Evolutionary conservation across 2,113 vertebrate species (phyloP).

Genomic region (Chelonoidis abingdonii): DNA sequence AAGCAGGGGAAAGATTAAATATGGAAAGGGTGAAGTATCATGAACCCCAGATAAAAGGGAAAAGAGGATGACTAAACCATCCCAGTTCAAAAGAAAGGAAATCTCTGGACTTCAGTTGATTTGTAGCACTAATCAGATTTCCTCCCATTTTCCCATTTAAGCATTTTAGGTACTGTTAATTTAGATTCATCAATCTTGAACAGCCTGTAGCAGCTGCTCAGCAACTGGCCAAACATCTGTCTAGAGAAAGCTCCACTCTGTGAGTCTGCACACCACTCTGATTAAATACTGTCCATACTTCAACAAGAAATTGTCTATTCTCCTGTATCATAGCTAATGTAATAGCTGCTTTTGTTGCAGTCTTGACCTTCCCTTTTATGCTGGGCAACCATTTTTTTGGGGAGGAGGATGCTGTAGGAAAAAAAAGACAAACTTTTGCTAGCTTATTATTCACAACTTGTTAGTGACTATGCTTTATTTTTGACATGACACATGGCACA

Average conservation of each 20-base stretch:
- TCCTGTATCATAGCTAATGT: not conserved
- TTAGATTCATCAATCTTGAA: conserved; percentile 48
- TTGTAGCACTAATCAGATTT: conserved; percentile 7
- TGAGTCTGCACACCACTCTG: not conserved
- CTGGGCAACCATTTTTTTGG: not conserved
- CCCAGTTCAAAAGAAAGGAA: conserved; percentile 20
- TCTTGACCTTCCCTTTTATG: not conserved
- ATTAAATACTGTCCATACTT: not conserved
- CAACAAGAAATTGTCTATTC: not conserved
- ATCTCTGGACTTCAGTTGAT: conserved; percentile 9
- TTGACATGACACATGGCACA: conserved; percentile 17
- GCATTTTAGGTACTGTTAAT: conserved; percentile 30
- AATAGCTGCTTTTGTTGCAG: not conserved
- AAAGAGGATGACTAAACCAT: conserved; percentile 1
- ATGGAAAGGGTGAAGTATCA: not conserved
- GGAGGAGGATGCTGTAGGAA: not conserved
- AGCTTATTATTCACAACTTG: conserved; percentile 29
- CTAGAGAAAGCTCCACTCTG: conserved; percentile 2
- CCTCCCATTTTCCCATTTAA: conserved; percentile 1
- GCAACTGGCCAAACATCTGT: conserved; percentile 7
- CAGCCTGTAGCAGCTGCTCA: conserved; percentile 23
- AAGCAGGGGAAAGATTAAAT: not conserved
- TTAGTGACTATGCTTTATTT: conserved; percentile 59
- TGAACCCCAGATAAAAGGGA: not conserved
- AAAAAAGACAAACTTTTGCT: conserved; percentile 50